Base-by-base conservation (phyloP, 2,113 vertebrate species). In the Malurus elegans region DNA sequence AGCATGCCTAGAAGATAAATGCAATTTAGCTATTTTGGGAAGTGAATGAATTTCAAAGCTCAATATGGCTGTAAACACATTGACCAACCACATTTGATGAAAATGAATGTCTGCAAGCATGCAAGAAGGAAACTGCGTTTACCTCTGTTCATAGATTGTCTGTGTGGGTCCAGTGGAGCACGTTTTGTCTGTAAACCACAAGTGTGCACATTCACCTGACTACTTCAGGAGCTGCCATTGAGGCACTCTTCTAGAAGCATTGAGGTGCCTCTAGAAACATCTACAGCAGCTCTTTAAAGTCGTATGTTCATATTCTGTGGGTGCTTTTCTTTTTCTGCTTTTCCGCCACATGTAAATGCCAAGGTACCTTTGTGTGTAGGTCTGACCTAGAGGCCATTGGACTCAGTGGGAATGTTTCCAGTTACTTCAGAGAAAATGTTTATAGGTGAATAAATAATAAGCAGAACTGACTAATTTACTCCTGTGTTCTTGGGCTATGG, bases 401-500 rank as follows among this genome's bases (percentile, higher is more conserved):
- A 89, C 62, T 69, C 31, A 17, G 25, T 42, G 45, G 61, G 40
- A 71, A 61, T 53, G 36, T 21, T 87, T 86, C 72, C 56, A 84
- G 24, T 70, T 86, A 28, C 42, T 90, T 80, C 32, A 88, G 50
- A 88, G 72, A 60, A 67, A 67, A 60, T 72, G n/a, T 89, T 89
- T 89, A 53, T 53, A 70, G 80, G 23, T 89, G 74, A 60, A 66
- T 86, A 92, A 78, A 48, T 61, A 78, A 51, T 84, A 29, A 85
- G 20, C 32, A 79, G 80, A 79, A 45, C 58, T 88, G 80, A 82
- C 50, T 92, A 79, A 73, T 79, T 61, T 75, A 54, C 12, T 92
- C 25, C 42, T 45, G 15, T 85, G 19, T 75, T 14, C 40, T 89
- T 84, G 80, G 51, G 65, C 38, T 76, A 12, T 69, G 51, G 47